These are phyloP conservation scores for Tetraodon nigroviridis DNA, from an alignment of 2,113 vertebrate species.

Conservation along the genomic window DNA sequence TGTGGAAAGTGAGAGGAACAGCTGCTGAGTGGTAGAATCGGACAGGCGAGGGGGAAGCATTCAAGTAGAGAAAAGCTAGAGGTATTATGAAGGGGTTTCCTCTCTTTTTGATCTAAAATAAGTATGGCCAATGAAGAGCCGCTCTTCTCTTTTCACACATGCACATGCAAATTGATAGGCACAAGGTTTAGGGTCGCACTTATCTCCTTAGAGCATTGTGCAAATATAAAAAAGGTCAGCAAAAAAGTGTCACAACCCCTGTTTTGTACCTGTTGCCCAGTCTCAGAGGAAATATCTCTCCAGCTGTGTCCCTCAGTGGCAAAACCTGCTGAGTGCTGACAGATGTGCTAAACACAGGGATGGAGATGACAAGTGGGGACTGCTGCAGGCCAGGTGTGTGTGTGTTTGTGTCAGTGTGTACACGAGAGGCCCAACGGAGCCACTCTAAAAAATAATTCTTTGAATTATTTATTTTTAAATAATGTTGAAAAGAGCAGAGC, in stretches of 20 bases:
- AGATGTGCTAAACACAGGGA: conserved; percentile 31
- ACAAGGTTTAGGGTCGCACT: conserved; percentile 19
- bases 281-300: conserved; percentile 28
- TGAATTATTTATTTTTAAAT: background rate
- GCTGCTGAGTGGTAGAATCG: conserved; percentile 64
- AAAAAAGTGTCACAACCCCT: background rate
- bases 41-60: conserved; percentile 11
- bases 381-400: conserved; percentile 15
- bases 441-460: background rate
- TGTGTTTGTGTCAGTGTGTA: conserved; percentile 1
- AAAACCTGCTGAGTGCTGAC: conserved; percentile 25
- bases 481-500: too few species aligned
- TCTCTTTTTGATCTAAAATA: conserved; percentile 65
- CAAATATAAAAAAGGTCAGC: conserved; percentile 9
- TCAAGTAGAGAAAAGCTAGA: conserved; percentile 5
- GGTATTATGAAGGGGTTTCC: conserved; percentile 1
- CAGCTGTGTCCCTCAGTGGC: conserved; percentile 17
- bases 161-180: conserved; percentile 41
- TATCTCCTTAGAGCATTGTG: conserved; percentile 5
- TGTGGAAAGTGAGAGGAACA: conserved; percentile 66
- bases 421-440: background rate
- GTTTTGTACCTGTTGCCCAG: background rate
- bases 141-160: conserved; percentile 20
- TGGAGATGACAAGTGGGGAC: conserved; percentile 30
- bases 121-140: conserved; percentile 32